phyloP scores from a whole-genome alignment of 2,888 invertebrate genomes.

The Drosophila nigricruria region DNA sequence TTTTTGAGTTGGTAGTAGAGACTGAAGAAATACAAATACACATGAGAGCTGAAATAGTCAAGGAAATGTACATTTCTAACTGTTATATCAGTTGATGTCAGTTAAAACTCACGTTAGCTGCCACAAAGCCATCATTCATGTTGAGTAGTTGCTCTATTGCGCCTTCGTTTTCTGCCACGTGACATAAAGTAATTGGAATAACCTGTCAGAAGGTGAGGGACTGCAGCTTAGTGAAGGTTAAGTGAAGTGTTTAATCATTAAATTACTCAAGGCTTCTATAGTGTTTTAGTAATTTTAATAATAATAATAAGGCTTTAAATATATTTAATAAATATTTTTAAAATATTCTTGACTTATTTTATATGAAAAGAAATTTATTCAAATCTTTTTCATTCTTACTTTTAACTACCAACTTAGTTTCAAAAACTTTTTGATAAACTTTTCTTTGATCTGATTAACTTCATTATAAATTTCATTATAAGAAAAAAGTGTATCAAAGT shows the following conservation, averaged over 20 bases:
- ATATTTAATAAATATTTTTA: neutral
- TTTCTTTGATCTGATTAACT: neutral
- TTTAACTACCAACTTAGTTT: neutral
- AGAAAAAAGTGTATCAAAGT: neutral
- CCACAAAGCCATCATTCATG: conserved; percentile 24
- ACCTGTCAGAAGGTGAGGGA: neutral
- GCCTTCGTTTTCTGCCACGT: conserved; percentile 3
- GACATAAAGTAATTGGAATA: conserved; percentile 25
- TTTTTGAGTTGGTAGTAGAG: neutral
- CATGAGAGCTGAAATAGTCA: neutral
- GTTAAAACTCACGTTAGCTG: conserved; percentile 9
- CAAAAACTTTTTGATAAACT: neutral
- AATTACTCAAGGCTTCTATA: neutral
- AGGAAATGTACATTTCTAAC: too few relatives aligned
- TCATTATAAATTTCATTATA: too few relatives aligned
- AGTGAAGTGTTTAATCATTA: neutral
- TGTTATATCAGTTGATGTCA: neutral
- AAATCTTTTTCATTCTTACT: neutral
- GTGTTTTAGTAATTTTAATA: neutral
- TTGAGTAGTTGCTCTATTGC: neutral
- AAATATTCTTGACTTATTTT: neutral
- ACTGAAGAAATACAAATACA: neutral
- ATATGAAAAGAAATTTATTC: neutral
- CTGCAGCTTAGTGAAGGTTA: neutral
- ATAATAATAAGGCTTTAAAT: neutral